These are phyloP conservation scores for Okapia johnstoni DNA, from an alignment of 2,113 vertebrate genomes.

Conservation along the genomic window DNA sequence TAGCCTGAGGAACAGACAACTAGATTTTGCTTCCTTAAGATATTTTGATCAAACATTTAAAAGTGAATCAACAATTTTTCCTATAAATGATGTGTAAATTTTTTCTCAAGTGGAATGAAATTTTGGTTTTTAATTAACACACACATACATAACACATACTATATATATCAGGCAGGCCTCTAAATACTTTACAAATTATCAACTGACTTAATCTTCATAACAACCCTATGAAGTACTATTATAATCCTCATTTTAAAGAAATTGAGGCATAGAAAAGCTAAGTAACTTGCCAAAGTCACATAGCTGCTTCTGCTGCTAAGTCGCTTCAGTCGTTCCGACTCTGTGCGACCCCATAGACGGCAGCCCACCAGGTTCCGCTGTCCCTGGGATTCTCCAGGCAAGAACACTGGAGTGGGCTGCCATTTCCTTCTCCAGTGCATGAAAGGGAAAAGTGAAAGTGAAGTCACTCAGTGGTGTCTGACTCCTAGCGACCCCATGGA, in stretches of 20 bases:
- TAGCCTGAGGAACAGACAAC: not conserved
- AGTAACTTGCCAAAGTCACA: not conserved
- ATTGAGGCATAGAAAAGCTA: not conserved
- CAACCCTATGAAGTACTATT: not conserved
- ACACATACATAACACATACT: not conserved
- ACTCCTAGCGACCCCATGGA: too few relatives aligned
- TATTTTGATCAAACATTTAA: not conserved
- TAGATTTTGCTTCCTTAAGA: not conserved
- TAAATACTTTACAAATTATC: not conserved
- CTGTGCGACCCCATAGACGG: too few relatives aligned
- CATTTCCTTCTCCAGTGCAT: too few relatives aligned
- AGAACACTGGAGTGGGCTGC: too few relatives aligned
- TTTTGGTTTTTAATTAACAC: conserved; percentile 15
- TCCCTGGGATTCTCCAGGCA: too few relatives aligned
- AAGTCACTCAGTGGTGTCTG: too few relatives aligned
- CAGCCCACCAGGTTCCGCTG: too few relatives aligned
- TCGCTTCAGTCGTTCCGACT: too few relatives aligned
- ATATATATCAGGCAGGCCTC: not conserved
- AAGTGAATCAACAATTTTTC: not conserved
- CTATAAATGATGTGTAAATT: not conserved
- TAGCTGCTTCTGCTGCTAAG: not conserved
- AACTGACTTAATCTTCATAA: not conserved
- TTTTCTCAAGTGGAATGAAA: not conserved
- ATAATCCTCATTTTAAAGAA: not conserved
- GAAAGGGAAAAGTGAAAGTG: too few relatives aligned